A percentile compares a stretch with the other conserved stretches of the same genome.
phyloP scores from a whole-genome alignment of 2,113 vertebrate species.

The Sphaerodactylus townsendi region DNA sequence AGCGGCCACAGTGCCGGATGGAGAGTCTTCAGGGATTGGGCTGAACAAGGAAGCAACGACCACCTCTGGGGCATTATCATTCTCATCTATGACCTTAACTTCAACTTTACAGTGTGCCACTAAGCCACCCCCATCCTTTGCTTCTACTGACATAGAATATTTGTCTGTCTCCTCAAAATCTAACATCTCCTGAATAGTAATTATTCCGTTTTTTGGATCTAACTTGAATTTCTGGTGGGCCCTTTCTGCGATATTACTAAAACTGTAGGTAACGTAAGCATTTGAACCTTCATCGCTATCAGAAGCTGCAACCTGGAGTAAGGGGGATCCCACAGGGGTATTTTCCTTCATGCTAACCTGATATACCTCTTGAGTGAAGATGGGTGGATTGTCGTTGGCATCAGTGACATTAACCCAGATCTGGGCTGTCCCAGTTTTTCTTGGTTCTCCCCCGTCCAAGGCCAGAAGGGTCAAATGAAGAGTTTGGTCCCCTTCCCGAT shows the following conservation, averaged over 20 bases:
- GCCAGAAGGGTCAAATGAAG: no score
- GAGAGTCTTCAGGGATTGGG: conserved; percentile 47
- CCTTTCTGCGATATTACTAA: conserved; percentile 30
- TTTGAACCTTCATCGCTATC: no score
- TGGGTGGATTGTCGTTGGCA: no score
- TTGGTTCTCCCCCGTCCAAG: no score
- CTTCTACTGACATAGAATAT: conserved; percentile 72
- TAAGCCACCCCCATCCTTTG: conserved; percentile 71
- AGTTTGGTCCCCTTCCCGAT: no score
- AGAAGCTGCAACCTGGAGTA: no score
- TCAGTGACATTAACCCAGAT: no score
- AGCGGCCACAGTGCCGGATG: conserved; percentile 50
- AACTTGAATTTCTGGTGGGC: conserved; percentile 61
- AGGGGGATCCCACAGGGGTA: no score
- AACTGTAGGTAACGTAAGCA: no score
- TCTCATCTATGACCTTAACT: conserved; percentile 70
- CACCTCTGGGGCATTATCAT: conserved; percentile 73
- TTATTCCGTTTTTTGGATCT: conserved; percentile 61
- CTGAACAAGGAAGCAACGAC: conserved; percentile 57
- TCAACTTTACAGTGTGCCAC: conserved; percentile 70
- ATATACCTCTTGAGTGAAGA: no score
- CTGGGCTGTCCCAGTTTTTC: no score
- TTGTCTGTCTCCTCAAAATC: conserved; percentile 70
- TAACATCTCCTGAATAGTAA: conserved; percentile 61
- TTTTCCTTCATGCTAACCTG: no score